Conservation (phyloP, 2,797 vertebrate genomes). For the Argentina silus region DNA sequence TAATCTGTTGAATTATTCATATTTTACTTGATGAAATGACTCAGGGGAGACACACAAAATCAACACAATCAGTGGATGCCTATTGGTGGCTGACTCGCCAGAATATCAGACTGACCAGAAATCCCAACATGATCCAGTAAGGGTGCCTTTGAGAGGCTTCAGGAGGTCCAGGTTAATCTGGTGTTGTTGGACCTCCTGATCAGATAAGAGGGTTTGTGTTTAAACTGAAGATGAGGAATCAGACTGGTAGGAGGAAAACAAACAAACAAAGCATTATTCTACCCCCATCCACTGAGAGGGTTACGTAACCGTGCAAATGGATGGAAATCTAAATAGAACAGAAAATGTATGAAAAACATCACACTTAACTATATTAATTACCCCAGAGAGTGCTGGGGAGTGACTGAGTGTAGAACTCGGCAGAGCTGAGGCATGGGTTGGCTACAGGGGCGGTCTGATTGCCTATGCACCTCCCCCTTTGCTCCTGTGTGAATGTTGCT, state of each 20-base stretch:
- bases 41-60: not conserved
- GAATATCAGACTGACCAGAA: not conserved
- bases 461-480: not conserved
- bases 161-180: not conserved
- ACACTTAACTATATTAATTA: conserved; percentile 5
- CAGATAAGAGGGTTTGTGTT: not conserved
- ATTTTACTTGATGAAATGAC: conserved; percentile 1
- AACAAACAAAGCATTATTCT: not conserved
- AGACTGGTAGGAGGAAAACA: not conserved
- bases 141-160: not conserved
- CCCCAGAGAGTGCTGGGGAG: not conserved
- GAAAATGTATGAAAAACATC: conserved; percentile 11
- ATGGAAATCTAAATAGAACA: conserved; percentile 22
- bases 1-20: conserved; percentile 9
- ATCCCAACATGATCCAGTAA: not conserved
- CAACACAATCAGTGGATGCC: not conserved
- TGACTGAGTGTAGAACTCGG: conserved; percentile 1
- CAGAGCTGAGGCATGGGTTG: not conserved
- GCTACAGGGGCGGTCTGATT: not conserved
- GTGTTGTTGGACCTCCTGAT: not conserved
- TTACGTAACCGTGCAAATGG: conserved; percentile 42
- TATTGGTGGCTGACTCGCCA: not conserved
- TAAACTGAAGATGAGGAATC: not conserved
- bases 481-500: not conserved
- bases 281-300: not conserved